Base-by-base conservation (phyloP, 2,888 invertebrate species). In the Dynastes maya region DNA sequence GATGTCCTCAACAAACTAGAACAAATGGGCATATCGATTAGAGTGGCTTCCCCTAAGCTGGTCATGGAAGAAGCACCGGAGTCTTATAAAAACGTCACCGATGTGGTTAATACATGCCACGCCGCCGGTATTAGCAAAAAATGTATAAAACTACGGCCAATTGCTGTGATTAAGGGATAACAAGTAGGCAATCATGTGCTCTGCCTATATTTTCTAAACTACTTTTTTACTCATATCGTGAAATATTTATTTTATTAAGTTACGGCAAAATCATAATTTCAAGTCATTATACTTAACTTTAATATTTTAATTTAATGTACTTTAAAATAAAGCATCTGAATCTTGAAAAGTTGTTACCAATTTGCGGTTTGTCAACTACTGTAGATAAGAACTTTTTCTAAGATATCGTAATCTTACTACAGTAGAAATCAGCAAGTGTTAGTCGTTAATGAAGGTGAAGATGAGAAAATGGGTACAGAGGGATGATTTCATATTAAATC, bases 41-140 rank as follows among this genome's bases (percentile, higher is more conserved):
- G 99, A 86, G 98, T 99, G 0, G 99, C 99, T 8, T 99, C 99
- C 11, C 99, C 99, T 0, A 99, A 99, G 89, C 90, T 99, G 79
- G 98, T 99, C 0, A 99, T 99, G 99, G 99, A 99, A 90, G 99
- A 99, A 91, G 97, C 99, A 3, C 99, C 99, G 0, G 98, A 99
- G 86, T 99, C 99, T 0, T 99, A 99, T 89, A 99, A 99, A 90
- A 97, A 99, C 90, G 99, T 99, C 0, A 99, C 98, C 0, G 99
- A 99, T 90, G 99, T 99, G 8, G 99, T 99, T 0, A 93, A 99
- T 88, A 99, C 99, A 2, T 99, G 99, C 85, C 98, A 99, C 88
- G 94, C 94, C 29, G 99, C 98, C 53, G 99, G 99, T 16, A 98
- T 99, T 79, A 98, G 98, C 86, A 96, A 97, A 87, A 99, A 99